Base-by-base conservation (phyloP, 2,888 invertebrate species). In the Dinocampus coccinellae region DNA sequence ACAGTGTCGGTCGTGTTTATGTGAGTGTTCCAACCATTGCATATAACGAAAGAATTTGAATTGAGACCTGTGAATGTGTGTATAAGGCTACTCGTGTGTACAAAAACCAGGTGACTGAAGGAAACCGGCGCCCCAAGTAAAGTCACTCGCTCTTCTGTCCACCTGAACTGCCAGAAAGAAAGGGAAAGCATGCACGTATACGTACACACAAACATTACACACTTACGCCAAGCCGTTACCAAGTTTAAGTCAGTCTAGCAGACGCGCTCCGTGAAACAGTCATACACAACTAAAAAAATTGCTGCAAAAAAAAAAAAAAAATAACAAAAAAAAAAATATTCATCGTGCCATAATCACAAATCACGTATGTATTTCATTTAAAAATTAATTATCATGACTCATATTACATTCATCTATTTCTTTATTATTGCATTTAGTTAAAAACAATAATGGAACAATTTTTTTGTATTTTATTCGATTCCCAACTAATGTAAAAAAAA, bases 131-230 rank as follows among this genome's bases (percentile, higher is more conserved):
- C 53, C 39, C 34, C 42, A 39, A 62, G 66, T 71, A 47, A n/a
- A 47, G 47, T 47, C 16, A 3, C 6, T 47, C 47, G 47, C n/a
- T 47, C 7, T 55, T 72, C 72, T 69, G 70, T 71, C 68, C 73
- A 74, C 74, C 76, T 76, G 77, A 47, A n/a, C 47, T n/a, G 16
- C 16, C 74, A 72, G 77, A 80, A 83, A 82, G 82, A 83, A 83
- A 83, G 82, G 83, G 82, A 83, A 83, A 83, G 82, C 81, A 75
- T 62, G 16, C 20, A 16, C 47, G 16, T 6, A 47, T 7, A n/a
- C 9, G 16, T 16, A 20, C 20, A 47, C 47, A 47, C 47, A 47
- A n/a, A 47, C 39, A 39, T n/a, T n/a, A 39, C 39, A 39, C 39
- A 39, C 39, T 4, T 39, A 75, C 74, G 67, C 61, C 68, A 16